Evolutionary conservation across 1,140 invertebrate genomes (phyloP).

Genomic region (Mesaphorura yosii): DNA sequence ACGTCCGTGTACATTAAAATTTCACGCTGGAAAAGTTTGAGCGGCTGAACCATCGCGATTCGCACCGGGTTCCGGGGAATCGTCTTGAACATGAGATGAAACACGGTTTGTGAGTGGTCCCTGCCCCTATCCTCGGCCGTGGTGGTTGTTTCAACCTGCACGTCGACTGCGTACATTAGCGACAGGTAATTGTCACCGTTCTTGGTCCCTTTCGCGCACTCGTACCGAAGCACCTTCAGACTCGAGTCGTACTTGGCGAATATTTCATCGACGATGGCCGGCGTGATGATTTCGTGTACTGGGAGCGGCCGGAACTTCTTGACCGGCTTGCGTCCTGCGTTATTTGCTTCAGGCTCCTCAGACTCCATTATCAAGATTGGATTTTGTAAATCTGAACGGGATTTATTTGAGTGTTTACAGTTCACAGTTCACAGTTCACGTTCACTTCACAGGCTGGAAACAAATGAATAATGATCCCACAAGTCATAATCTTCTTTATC

Average conservation of each 20-base stretch:
- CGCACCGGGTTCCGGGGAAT: slow-evolving; percentile 14
- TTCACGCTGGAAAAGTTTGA: slow-evolving; percentile 8
- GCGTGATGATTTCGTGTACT: slow-evolving; percentile 2
- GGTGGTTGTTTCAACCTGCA: neutral
- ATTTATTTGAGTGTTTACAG: too few relatives aligned
- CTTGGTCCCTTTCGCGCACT: neutral
- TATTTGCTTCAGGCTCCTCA: too few relatives aligned
- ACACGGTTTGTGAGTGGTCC: neutral
- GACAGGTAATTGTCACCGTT: slow-evolving; percentile 15
- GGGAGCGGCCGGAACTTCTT: neutral
- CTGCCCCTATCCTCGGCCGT: neutral
- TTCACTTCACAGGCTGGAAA: too few relatives aligned
- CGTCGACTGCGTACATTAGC: slow-evolving; percentile 12
- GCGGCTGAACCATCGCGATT: neutral
- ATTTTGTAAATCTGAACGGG: too few relatives aligned
- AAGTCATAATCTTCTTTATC: too few relatives aligned
- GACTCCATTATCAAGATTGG: too few relatives aligned
- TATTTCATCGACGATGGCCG: slow-evolving; percentile 3
- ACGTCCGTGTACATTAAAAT: slow-evolving; percentile 10
- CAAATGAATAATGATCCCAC: too few relatives aligned
- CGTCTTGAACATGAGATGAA: slow-evolving; percentile 14
- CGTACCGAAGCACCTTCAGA: slow-evolving; percentile 3
- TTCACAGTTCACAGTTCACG: too few relatives aligned
- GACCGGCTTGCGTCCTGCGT: too few relatives aligned
- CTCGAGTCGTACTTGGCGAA: neutral